These are phyloP conservation scores for Phytoseiulus persimilis DNA, from an alignment of 2,888 invertebrate genomes.

Conservation along the genomic window DNA sequence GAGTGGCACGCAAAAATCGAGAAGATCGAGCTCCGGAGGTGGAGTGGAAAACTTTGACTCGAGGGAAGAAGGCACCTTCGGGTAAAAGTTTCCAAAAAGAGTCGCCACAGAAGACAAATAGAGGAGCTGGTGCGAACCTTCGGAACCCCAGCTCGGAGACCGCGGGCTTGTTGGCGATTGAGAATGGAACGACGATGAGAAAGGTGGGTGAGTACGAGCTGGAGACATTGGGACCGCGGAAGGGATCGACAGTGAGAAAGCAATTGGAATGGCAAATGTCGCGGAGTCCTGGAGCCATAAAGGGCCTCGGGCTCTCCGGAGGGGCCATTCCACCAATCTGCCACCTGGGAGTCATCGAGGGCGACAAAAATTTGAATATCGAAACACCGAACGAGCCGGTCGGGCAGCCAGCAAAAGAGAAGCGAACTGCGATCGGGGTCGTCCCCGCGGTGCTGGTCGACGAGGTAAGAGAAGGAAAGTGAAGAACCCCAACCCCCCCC, in stretches of 20 bases:
- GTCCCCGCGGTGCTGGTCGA: neutral
- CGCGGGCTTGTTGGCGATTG: neutral
- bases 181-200: neutral
- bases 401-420: neutral
- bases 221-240: neutral
- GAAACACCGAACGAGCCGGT: constrained; percentile 10
- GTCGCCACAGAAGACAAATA: too few relatives aligned
- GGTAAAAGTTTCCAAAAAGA: too few relatives aligned
- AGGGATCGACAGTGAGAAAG: constrained; percentile 17
- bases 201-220: neutral
- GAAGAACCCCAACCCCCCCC: too few relatives aligned
- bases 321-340: constrained; percentile 38
- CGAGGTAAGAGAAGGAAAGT: neutral
- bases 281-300: constrained; percentile 11
- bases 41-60: too few relatives aligned
- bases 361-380: constrained; percentile 39
- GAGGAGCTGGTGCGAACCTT: too few relatives aligned
- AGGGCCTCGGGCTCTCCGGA: constrained; percentile 5
- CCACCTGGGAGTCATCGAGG: constrained; percentile 39
- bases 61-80: too few relatives aligned
- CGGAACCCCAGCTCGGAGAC: neutral
- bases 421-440: neutral
- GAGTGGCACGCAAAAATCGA: too few relatives aligned
- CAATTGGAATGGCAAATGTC: constrained; percentile 19
- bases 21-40: too few relatives aligned